Conservation (phyloP, 2,888 invertebrate species). For the Melinopterus prodromus region DNA sequence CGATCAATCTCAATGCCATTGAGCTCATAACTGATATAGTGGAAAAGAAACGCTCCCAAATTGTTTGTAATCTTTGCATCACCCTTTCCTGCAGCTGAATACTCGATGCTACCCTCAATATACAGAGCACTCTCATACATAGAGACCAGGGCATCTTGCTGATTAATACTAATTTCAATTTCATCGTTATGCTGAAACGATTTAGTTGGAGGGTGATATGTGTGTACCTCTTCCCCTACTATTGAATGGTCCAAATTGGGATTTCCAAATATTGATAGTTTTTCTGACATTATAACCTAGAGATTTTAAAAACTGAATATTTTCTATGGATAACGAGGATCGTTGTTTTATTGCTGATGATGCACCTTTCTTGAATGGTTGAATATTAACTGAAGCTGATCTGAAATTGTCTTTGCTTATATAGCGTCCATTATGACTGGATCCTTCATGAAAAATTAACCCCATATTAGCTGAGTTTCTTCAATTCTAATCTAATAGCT, state of each 20-base stretch:
- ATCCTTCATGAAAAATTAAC: conserved; percentile 5
- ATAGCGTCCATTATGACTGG: background rate
- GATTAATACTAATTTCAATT: conserved; percentile 36
- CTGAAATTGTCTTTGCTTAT: background rate
- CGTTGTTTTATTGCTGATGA: background rate
- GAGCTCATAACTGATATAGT: conserved; percentile 53
- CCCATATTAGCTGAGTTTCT: conserved; percentile 38
- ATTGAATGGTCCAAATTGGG: conserved; percentile 31
- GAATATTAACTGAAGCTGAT: background rate
- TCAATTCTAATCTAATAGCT: conserved; percentile 43
- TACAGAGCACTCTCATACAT: conserved; percentile 33
- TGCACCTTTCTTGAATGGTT: background rate
- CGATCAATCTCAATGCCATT: conserved; percentile 53
- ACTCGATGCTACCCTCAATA: conserved; percentile 6
- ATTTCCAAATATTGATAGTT: conserved; percentile 24
- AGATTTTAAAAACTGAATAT: background rate
- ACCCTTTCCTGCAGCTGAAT: background rate
- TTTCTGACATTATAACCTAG: conserved; percentile 20
- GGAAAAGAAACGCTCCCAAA: conserved; percentile 50
- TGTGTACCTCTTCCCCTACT: conserved; percentile 34
- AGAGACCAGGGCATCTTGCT: conserved; percentile 36
- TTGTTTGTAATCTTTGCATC: conserved; percentile 43
- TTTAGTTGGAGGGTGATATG: conserved; percentile 33
- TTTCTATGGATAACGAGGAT: background rate
- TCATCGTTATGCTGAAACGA: conserved; percentile 37